Evolutionary conservation across 2,888 invertebrate genomes (phyloP).

Genomic region (Thera obeliscata): DNA sequence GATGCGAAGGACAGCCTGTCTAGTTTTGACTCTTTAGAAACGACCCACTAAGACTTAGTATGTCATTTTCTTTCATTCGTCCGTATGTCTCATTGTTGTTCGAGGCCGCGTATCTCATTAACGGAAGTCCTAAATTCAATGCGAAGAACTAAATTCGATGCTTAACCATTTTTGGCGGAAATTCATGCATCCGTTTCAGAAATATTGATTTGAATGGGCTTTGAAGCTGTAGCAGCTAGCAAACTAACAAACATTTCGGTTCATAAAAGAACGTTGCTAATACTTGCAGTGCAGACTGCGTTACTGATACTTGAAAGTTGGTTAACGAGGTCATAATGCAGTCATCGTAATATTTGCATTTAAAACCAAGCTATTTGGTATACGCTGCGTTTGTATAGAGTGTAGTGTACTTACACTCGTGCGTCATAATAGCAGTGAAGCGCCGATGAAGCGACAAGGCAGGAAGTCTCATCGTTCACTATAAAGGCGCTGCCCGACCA

Average conservation of each 20-base stretch:
- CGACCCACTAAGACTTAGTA: too few species aligned
- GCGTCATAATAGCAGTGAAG: conserved; percentile 48
- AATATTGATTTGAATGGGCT: too few species aligned
- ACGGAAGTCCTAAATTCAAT: too few species aligned
- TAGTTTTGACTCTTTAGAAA: too few species aligned
- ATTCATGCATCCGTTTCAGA: too few species aligned
- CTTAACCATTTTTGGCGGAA: too few species aligned
- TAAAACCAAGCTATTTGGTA: conserved; percentile 15
- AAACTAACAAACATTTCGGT: neutral
- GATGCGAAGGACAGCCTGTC: too few species aligned
- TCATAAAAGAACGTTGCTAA: neutral
- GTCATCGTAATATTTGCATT: conserved; percentile 2
- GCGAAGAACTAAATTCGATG: too few species aligned
- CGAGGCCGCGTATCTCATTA: too few species aligned
- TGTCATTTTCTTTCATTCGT: too few species aligned
- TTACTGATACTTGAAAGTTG: neutral
- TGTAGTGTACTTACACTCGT: conserved; percentile 28
- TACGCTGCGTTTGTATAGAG: conserved; percentile 30
- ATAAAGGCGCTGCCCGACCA: conserved; percentile 12
- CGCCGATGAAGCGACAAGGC: conserved; percentile 11
- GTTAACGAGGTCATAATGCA: neutral
- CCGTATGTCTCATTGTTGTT: too few species aligned
- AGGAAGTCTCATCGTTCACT: conserved; percentile 27
- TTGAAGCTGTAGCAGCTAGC: too few species aligned
- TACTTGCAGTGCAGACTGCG: neutral